Evolutionary conservation across 2,888 invertebrate genomes (phyloP), one percentile per base, ranked within the genome.

Genomic region (Heteropelma amictum): DNA sequence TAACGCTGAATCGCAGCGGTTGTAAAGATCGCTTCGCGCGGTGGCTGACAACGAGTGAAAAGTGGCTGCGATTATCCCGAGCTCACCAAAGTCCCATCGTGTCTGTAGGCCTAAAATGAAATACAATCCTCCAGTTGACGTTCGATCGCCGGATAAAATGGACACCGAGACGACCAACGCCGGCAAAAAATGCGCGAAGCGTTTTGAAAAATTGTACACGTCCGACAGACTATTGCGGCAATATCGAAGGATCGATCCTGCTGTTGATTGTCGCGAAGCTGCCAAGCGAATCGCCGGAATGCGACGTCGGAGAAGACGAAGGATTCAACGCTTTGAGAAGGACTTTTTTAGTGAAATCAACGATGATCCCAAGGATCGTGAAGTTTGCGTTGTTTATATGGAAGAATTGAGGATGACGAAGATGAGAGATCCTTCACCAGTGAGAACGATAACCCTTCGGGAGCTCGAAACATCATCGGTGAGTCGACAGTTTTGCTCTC

Each of bases 61-160:
- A n/a, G n/a, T n/a, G n/a, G n/a, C n/a, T n/a, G n/a, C n/a, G n/a
- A n/a, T n/a, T n/a, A n/a, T n/a, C n/a, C n/a, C 63, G 40, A 30
- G 63, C 56, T n/a, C n/a, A 42, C 45, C 35, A 49, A 56, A 68
- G 49, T 51, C 49, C 63, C 28, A 61, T 53, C 33, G 65, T 63
- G 58, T 56, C 49, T 73, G 63, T 63, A 51, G 73, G 49, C 58
- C 58, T 38, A 14, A 68, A 73, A n/a, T n/a, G n/a, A n/a, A n/a
- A n/a, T n/a, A n/a, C 63, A 58, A 69, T 68, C 58, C 63, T 73
- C n/a, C 68, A 73, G 73, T 73, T 63, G 49, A 63, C 47, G 30
- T 68, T 42, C 63, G 63, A 69, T 58, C 73, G 56, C 51, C 51
- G 68, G 51, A 68, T 56, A 60, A 30, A 45, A 73, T 73, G 68